Evolutionary conservation across 2,888 invertebrate genomes (phyloP).

Genomic region (Liodrosophila aerea): DNA sequence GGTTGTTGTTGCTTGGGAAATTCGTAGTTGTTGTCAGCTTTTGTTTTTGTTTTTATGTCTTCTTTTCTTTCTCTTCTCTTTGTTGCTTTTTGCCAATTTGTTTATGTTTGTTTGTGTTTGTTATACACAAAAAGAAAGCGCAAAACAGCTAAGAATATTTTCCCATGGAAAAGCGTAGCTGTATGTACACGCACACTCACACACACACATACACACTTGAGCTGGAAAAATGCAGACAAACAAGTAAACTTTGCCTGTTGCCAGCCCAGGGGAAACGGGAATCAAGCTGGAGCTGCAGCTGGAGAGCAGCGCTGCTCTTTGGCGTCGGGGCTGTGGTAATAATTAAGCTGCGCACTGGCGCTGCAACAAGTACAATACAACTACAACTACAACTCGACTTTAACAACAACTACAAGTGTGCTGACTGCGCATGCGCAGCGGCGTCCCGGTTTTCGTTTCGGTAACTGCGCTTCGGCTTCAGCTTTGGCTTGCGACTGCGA

Average conservation of each 20-base stretch:
- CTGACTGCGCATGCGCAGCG: conserved; percentile 69
- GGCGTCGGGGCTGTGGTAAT: conserved; percentile 35
- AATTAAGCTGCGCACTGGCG: conserved; percentile 70
- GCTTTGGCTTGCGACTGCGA: conserved; percentile 4
- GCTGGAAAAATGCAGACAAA: conserved; percentile 77
- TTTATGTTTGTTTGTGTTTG: conserved; percentile 53
- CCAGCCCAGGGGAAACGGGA: conserved; percentile 32
- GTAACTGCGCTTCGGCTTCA: conserved; percentile 20
- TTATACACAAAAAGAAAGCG: conserved; percentile 71
- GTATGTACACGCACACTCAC: conserved; percentile 11
- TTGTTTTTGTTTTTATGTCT: conserved; percentile 11
- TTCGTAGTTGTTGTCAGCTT: conserved; percentile 32
- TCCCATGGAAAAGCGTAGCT: conserved; percentile 61
- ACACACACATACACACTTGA: conserved; percentile 22
- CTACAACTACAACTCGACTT: conserved; percentile 26
- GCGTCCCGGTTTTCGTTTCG: conserved; percentile 22
- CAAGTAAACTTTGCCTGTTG: conserved; percentile 67
- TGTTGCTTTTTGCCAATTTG: conserved; percentile 29
- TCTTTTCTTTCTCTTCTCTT: background rate
- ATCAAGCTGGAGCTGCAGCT: conserved; percentile 22
- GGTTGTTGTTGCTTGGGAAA: conserved; percentile 45
- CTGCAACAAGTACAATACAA: conserved; percentile 23
- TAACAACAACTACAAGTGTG: conserved; percentile 30
- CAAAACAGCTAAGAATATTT: conserved; percentile 65
- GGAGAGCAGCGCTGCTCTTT: conserved; percentile 9